Conservation (phyloP, 2,113 vertebrate species). For the Cryptomyrus ogoouensis region DNA sequence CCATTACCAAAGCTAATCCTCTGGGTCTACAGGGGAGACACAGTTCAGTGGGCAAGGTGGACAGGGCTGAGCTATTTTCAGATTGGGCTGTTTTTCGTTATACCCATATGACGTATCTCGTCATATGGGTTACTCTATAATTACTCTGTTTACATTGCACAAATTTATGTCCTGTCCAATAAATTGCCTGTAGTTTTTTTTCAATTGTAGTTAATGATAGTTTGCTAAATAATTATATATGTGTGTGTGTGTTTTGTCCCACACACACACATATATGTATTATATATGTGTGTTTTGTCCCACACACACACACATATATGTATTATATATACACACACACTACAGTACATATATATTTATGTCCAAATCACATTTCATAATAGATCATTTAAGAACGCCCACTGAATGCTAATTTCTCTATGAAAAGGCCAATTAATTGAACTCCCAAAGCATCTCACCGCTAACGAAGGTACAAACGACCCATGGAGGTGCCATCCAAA, state of each 20-base stretch:
- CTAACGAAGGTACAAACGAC: not conserved
- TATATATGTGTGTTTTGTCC: not conserved
- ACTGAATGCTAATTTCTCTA: not conserved
- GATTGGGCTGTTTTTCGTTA: not conserved
- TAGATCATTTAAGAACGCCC: not conserved
- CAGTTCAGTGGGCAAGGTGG: not conserved
- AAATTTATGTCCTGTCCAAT: not conserved
- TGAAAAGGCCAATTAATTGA: not conserved
- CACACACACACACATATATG: not conserved
- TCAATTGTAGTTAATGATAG: not conserved
- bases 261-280: not conserved
- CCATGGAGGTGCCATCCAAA: not conserved
- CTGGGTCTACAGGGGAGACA: not conserved
- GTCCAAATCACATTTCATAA: not conserved
- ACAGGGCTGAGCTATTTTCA: not conserved
- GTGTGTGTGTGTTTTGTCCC: not conserved
- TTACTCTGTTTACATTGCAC: not conserved
- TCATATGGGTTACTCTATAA: too few relatives aligned
- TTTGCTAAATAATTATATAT: not conserved
- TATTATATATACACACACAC: not conserved
- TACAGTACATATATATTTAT: not conserved
- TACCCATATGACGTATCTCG: not conserved
- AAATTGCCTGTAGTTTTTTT: not conserved
- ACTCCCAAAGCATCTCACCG: not conserved
- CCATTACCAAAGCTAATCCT: not conserved